Evolutionary conservation across 2,888 invertebrate species (phyloP).

Genomic region (Taphrorychus bicolor): DNA sequence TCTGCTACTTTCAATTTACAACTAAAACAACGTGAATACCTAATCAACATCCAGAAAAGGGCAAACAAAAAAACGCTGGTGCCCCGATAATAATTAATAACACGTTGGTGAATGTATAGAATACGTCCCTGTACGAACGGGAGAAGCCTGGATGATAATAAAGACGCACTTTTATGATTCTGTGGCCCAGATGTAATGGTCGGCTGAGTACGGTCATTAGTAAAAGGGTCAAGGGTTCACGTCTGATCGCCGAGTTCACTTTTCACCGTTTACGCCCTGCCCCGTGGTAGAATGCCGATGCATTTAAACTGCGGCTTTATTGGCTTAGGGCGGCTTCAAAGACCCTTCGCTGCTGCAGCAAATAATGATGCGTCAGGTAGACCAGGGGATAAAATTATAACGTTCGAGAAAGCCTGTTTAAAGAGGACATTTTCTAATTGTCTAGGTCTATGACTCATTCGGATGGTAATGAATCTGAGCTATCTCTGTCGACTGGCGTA

Average conservation of each 20-base stretch:
- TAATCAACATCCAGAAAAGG: neutral
- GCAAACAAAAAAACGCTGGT: too few relatives aligned
- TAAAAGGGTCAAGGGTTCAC: slow-evolving; percentile 38
- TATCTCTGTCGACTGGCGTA: slow-evolving; percentile 25
- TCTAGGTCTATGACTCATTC: slow-evolving; percentile 23
- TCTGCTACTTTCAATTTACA: too few relatives aligned
- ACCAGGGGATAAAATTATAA: too few relatives aligned
- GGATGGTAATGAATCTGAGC: slow-evolving; percentile 34
- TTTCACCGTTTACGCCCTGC: slow-evolving; percentile 47
- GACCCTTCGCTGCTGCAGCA: too few relatives aligned
- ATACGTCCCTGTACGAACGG: neutral
- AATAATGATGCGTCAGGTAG: too few relatives aligned
- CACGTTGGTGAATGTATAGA: too few relatives aligned
- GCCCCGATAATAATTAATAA: too few relatives aligned
- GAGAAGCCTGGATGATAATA: slow-evolving; percentile 1
- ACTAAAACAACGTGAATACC: too few relatives aligned
- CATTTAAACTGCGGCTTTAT: slow-evolving; percentile 35
- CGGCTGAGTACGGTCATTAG: slow-evolving; percentile 17
- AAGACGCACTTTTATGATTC: slow-evolving; percentile 3
- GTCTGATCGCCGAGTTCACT: slow-evolving; percentile 14
- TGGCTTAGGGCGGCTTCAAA: neutral
- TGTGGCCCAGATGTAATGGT: slow-evolving; percentile 1
- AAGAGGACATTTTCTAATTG: too few relatives aligned
- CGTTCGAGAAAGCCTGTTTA: too few relatives aligned
- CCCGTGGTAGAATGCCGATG: slow-evolving; percentile 43